Evolutionary conservation across 2,888 invertebrate genomes (phyloP).

Genomic region (Parthenolecanium corni): DNA sequence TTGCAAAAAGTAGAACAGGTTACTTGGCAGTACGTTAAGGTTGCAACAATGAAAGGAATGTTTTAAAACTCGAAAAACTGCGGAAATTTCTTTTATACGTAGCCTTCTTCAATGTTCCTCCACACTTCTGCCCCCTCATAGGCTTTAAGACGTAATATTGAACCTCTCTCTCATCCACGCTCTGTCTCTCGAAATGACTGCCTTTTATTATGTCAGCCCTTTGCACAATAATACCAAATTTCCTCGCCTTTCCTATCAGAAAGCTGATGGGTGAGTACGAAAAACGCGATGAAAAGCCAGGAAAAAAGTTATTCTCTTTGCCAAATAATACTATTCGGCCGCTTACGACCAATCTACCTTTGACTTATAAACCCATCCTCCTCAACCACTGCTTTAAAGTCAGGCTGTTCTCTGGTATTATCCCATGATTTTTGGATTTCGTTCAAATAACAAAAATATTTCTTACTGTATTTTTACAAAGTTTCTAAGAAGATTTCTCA

Average conservation of each 20-base stretch:
- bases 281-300: not conserved
- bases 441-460: conserved; percentile 16
- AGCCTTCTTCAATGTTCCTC: too few species aligned
- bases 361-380: not conserved
- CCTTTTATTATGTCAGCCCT: conserved; percentile 11
- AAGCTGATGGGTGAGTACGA: too few species aligned
- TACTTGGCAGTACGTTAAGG: too few species aligned
- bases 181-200: conserved; percentile 11
- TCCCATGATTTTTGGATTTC: conserved; percentile 20
- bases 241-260: too few species aligned
- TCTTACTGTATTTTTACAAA: too few species aligned
- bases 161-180: not conserved
- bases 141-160: conserved; percentile 4
- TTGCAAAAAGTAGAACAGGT: too few species aligned
- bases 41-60: too few species aligned
- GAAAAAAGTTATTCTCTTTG: conserved; percentile 17
- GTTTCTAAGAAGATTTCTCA: too few species aligned
- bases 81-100: too few species aligned
- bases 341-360: conserved; percentile 5
- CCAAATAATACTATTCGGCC: conserved; percentile 11
- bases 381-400: not conserved
- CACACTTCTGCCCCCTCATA: too few species aligned
- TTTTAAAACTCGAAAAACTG: too few species aligned
- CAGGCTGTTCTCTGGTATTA: conserved; percentile 12
- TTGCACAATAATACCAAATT: not conserved